Base-by-base conservation (phyloP, 2,888 invertebrate genomes). In the Athripsodes cinereus region DNA sequence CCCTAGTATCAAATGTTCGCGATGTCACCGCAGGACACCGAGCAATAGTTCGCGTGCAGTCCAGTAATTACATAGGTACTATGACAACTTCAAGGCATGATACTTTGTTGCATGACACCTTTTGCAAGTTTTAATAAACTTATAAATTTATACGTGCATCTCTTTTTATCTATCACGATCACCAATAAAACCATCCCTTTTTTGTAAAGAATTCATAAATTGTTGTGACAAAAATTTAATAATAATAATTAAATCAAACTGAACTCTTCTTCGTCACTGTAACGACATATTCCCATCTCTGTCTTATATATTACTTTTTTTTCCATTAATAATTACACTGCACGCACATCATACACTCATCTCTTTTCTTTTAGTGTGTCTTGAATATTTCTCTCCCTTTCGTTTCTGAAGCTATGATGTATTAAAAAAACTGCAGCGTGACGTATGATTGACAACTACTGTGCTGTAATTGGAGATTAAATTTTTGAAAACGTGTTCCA, bases 41-140 rank as follows among this genome's bases (percentile, higher is more conserved):
- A n/a, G 34, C 22, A 11, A 16, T 11, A 47, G n/a, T 40, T 60
- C 35, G 60, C 60, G 60, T 60, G 60, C 54, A 22, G 16, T 18
- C 22, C 44, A 51, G 46, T 53, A 57, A 60, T 60, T 60, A 54
- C 57, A 54, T 47, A n/a, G n/a, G n/a, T n/a, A 51, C 44, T 40
- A 19, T 47, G 47, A 52, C 51, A 52, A 16, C 40, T 40, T 40
- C 40, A 18, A 21, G 46, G 18, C 55, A 50, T 50, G 50, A 50
- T 31, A 46, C 46, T 19, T 52, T n/a, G 48, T 46, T n/a, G 56
- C 35, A 40, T 55, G 55, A 50, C 55, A 26, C 55, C 55, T 50
- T 50, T 26, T 26, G 22, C 8, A 22, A 22, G 20, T 20, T 22
- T 22, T 50, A 11, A 26, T 50, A 26, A 11, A 19, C 47, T 20